Evolutionary conservation across 2,797 vertebrate species (phyloP).

Genomic region (Sebastes paucispinis): DNA sequence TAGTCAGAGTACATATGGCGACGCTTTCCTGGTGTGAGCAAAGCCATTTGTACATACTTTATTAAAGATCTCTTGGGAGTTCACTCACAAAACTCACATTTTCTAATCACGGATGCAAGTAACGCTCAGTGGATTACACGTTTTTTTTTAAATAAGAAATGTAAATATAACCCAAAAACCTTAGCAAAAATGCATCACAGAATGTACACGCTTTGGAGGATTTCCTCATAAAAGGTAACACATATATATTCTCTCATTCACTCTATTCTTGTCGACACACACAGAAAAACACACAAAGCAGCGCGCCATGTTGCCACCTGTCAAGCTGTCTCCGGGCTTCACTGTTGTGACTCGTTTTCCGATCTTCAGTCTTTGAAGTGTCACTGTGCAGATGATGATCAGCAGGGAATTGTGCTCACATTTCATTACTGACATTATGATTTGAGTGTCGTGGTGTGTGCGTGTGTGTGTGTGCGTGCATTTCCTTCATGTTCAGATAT

Average conservation of each 20-base stretch:
- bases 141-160: background rate
- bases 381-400: conserved; percentile 60
- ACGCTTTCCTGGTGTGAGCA: conserved; percentile 9
- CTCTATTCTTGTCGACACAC: background rate
- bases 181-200: background rate
- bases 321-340: conserved; percentile 55
- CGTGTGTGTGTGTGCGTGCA: background rate
- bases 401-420: conserved; percentile 63
- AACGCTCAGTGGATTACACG: background rate
- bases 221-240: conserved; percentile 22
- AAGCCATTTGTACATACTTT: conserved; percentile 35
- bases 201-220: background rate
- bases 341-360: conserved; percentile 46
- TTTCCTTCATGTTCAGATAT: conserved; percentile 19
- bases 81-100: background rate
- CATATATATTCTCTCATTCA: background rate
- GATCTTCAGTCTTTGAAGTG: conserved; percentile 64
- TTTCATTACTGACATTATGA: conserved; percentile 60
- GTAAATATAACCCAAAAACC: background rate
- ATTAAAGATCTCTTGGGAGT: conserved; percentile 5
- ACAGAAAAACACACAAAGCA: conserved; percentile 20
- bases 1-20: conserved; percentile 6
- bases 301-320: conserved; percentile 47
- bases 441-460: background rate
- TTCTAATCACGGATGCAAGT: background rate